Percentiles rank a stretch among this genome's conserved stretches.
These are phyloP conservation scores for Sympetrum striolatum DNA, from an alignment of 2,888 invertebrate species.

Conservation along the genomic window DNA sequence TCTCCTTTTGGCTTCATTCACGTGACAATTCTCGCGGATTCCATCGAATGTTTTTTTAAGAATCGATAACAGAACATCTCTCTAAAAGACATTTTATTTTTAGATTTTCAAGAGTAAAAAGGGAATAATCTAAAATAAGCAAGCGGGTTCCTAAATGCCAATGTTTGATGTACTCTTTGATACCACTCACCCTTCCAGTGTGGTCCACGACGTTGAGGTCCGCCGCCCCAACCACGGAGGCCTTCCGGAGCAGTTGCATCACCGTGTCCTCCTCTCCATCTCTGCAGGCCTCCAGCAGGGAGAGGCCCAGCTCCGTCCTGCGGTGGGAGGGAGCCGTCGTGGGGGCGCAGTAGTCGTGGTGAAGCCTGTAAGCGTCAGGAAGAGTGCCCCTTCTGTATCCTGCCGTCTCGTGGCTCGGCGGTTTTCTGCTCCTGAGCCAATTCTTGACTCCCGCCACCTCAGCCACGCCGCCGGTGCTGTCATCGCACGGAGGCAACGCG, in stretches of 20 bases:
- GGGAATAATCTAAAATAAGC: no score
- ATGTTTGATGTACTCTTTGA: no score
- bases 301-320: conserved; percentile 9
- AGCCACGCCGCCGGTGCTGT: conserved; percentile 40
- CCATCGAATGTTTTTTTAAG: no score
- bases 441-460: conserved; percentile 48
- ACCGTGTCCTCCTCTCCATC: conserved; percentile 11
- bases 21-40: no score
- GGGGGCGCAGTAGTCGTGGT: not conserved
- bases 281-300: conserved; percentile 2
- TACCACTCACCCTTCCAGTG: conserved; percentile 35
- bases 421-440: conserved; percentile 48
- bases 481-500: conserved; percentile 34
- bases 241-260: conserved; percentile 18
- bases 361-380: not conserved
- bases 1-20: no score
- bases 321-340: not conserved
- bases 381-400: conserved; percentile 13
- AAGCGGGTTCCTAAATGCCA: no score
- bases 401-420: conserved; percentile 37
- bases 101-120: no score
- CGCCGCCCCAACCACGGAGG: not conserved
- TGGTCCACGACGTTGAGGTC: conserved; percentile 26
- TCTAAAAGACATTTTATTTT: no score
- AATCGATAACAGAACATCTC: no score